These are phyloP conservation scores for Oxyteleia sp. DNA, from an alignment of 2,888 invertebrate genomes.

Conservation along the genomic window DNA sequence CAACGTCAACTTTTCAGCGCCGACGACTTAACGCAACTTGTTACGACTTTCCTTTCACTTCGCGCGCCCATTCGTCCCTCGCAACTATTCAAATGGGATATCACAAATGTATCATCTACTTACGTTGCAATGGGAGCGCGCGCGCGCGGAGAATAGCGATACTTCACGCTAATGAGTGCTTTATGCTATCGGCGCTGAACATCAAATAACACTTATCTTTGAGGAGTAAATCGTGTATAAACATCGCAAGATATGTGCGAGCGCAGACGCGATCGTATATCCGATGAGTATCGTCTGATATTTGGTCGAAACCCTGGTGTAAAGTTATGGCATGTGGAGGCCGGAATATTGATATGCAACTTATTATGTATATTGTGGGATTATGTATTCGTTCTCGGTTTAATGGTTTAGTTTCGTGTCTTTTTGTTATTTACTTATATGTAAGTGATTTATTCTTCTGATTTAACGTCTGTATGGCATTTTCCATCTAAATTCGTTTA, in stretches of 20 bases:
- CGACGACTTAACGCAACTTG: conserved; percentile 55
- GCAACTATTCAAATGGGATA: conserved; percentile 61
- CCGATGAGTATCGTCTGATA: conserved; percentile 22
- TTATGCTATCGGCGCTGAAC: conserved; percentile 57
- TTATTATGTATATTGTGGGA: background rate
- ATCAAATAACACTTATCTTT: conserved; percentile 70
- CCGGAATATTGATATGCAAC: background rate
- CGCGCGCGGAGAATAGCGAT: conserved; percentile 47
- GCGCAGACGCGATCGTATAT: conserved; percentile 21
- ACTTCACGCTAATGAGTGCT: conserved; percentile 69
- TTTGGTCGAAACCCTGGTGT: conserved; percentile 9
- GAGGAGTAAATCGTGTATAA: conserved; percentile 62
- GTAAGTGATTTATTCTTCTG: too few relatives aligned
- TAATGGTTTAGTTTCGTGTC: too few relatives aligned
- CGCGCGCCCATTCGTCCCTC: conserved; percentile 37
- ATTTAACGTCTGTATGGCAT: too few relatives aligned
- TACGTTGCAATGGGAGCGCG: conserved; percentile 58
- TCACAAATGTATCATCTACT: conserved; percentile 68
- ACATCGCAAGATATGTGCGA: conserved; percentile 45
- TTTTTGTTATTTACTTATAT: too few relatives aligned
- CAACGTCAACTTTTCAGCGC: conserved; percentile 54
- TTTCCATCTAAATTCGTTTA: too few relatives aligned
- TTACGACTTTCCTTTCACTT: conserved; percentile 48
- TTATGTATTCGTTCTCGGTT: too few relatives aligned
- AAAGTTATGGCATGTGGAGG: background rate